A percentile compares a stretch with the other conserved stretches of the same genome.
phyloP scores from a whole-genome alignment of 1,140 invertebrate genomes.

The Dendrolimus punctatus region DNA sequence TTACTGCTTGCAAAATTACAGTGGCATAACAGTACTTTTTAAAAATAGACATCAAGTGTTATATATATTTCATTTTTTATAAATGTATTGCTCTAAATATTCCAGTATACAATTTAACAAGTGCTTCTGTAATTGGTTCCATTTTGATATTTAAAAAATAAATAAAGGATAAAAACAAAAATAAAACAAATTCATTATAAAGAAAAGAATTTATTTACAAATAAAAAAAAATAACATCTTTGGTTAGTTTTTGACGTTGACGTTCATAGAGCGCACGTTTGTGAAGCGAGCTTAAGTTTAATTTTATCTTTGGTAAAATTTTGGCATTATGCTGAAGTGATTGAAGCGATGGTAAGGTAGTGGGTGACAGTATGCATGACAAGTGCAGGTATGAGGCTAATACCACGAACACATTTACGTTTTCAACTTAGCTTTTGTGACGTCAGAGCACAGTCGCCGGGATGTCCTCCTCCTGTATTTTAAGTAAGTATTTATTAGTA shows the following conservation, averaged over 20 bases:
- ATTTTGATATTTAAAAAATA: constrained; percentile 44
- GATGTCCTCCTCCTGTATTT: constrained; percentile 61
- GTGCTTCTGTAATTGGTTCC: constrained; percentile 34
- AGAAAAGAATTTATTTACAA: constrained; percentile 44
- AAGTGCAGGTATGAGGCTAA: constrained; percentile 48
- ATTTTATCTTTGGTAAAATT: constrained; percentile 19
- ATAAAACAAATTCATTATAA: constrained; percentile 30
- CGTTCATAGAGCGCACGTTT: constrained; percentile 14
- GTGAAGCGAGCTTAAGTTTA: constrained; percentile 21
- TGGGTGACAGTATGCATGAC: constrained; percentile 39
- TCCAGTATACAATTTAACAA: constrained; percentile 53
- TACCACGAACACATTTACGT: constrained; percentile 56
- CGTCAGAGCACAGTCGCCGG: constrained; percentile 59
- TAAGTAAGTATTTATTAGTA: constrained; percentile 3
- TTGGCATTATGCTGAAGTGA: constrained; percentile 28
- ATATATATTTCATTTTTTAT: too few species aligned
- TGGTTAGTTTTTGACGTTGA: constrained; percentile 15
- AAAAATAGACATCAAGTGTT: constrained; percentile 57
- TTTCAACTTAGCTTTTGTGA: constrained; percentile 59
- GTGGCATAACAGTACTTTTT: neutral
- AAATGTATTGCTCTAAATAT: constrained; percentile 55
- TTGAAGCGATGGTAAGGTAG: constrained; percentile 65
- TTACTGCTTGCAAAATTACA: too few species aligned
- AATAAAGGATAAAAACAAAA: constrained; percentile 15
- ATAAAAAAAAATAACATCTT: constrained; percentile 27